Evolutionary conservation across 2,888 invertebrate genomes (phyloP).

Genomic region (Cryptocephalus primarius): DNA sequence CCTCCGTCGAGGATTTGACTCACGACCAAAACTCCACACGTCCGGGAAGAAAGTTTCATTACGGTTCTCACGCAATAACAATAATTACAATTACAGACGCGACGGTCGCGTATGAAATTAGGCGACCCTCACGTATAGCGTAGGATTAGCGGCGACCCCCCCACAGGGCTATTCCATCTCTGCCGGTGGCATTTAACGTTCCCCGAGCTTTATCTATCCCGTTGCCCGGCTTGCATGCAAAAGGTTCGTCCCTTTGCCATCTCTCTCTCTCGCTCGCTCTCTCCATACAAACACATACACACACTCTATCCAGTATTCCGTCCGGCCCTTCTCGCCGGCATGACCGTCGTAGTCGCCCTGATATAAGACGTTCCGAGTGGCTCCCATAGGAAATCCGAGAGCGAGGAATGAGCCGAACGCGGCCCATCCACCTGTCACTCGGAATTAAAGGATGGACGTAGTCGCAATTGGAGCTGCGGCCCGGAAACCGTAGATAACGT

Average conservation of each 20-base stretch:
- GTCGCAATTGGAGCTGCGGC: conserved; percentile 29
- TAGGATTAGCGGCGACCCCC: neutral
- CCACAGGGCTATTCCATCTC: conserved; percentile 23
- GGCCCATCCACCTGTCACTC: conserved; percentile 43
- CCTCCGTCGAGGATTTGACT: too few relatives aligned
- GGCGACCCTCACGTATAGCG: too few relatives aligned
- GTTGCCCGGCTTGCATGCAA: conserved; percentile 33
- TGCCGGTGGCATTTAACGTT: conserved; percentile 25
- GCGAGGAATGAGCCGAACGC: conserved; percentile 20
- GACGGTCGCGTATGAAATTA: too few relatives aligned
- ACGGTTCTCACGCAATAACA: too few relatives aligned
- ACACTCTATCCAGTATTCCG: conserved; percentile 1
- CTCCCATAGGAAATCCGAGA: conserved; percentile 33
- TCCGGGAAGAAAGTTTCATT: too few relatives aligned
- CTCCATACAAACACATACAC: neutral
- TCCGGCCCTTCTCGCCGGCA: conserved; percentile 25
- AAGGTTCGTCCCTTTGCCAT: conserved; percentile 46
- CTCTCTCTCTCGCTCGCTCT: conserved; percentile 28
- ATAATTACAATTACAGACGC: too few relatives aligned
- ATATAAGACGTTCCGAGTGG: conserved; percentile 31
- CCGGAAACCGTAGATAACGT: conserved; percentile 33
- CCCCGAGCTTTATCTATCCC: conserved; percentile 26
- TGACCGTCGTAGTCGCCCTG: conserved; percentile 19
- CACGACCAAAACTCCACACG: too few relatives aligned
- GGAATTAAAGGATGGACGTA: conserved; percentile 46